Base-by-base conservation (phyloP, 2,797 vertebrate species). In the Philypnodon macrostomus region DNA sequence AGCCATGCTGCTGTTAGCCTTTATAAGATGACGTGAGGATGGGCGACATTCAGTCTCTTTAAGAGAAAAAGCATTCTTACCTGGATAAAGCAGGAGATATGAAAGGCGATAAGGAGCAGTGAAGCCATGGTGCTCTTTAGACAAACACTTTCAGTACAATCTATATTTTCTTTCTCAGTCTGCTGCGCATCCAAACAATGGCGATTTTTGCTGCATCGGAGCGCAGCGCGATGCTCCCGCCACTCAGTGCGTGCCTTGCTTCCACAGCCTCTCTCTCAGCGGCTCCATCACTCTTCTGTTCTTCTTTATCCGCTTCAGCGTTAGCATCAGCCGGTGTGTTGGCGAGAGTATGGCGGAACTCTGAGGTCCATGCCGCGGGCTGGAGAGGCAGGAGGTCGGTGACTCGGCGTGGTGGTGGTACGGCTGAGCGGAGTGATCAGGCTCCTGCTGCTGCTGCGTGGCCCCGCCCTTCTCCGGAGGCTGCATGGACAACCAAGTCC, bases 151-250 rank as follows among this genome's bases (percentile, higher is more conserved):
- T 23, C 11, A 7, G 21, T 15, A 17, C 34, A 40, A 32, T 71
- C 48, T 61, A 46, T 67, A 49, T 53, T 73, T 41, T 31, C 53
- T 46, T 50, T 71, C 67, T 68, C 77, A 30, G 54, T 45, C 77
- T 77, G 76, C 76, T 75, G 76, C 75, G 68, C 83, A 79, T 87
- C 81, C 82, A 79, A 87, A 90, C 88, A 90, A 90, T 87, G 86
- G 85, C 84, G 84, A 67, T 56, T 60, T 47, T 58, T 80, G 73
- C 77, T 32, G 85, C 82, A 83, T 75, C 76, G 77, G 75, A 79
- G 57, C 76, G 64, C 68, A 19, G 41, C 51, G 44, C 35, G 70
- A 44, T 18, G 68, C 58, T 58, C 40, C 40, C 29, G 24, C 14
- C 26, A 38, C 59, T 38, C 34, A 47, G 35, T 47, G 37, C 33